Base-by-base conservation (phyloP, 2,888 invertebrate species). In the Eristalinus sepulchralis region DNA sequence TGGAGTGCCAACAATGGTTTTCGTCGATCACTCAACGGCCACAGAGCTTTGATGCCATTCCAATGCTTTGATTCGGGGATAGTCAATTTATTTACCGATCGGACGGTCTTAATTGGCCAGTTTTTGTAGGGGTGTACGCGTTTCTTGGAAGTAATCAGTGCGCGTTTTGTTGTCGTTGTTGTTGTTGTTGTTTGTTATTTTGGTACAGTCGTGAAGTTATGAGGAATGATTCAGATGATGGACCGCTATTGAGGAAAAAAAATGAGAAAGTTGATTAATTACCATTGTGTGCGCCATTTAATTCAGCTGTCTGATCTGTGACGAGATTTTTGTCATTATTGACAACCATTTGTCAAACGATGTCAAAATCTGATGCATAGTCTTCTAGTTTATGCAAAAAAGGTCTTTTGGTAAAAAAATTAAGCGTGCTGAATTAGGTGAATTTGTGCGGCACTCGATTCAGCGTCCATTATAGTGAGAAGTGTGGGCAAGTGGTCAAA, bases 21-120 rank as follows among this genome's bases (percentile, higher is more conserved):
- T 72, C 55, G 36, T 57, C 17, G 36, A 60, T 22, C n/a, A 47
- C 47, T 47, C 47, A 8, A n/a, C 6, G 17, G 17, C 6, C 55
- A 34, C 27, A 34, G 55, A 73, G 47, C 47, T 17, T 73, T 53
- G 10, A 72, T 68, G 76, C 59, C 62, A 71, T 80, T 84, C 81
- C 71, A n/a, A 67, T 81, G 66, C 64, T 39, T 70, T 68, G 57
- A 62, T 53, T 60, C 55, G 53, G 31, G 36, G 31, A 60, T 64
- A 76, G 73, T 60, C 53, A 59, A 62, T 63, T 33, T 39, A 67
- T 63, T 67, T 57, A 73, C 70, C 36, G 72, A 75, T 68, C 70
- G 59, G 75, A 71, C 17, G 10, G 64, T 55, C 75, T 73, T 81
- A 84, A 84, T 84, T 84, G 71, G 75, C 68, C 36, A 60, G 68